Conservation (phyloP, 2,797 vertebrate species). For the Manis pentadactyla region DNA sequence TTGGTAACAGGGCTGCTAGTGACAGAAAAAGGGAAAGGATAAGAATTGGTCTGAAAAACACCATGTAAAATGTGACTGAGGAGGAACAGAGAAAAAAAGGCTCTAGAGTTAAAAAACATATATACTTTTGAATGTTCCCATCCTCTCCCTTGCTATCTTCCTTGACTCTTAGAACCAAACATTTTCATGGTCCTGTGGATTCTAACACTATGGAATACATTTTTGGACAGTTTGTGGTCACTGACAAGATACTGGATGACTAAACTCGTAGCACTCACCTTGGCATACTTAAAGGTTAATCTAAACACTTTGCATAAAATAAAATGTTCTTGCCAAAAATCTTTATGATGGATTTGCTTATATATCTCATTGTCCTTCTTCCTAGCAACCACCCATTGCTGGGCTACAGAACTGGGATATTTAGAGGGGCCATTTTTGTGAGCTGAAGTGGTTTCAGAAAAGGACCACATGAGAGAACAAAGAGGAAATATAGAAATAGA, state of each 20-base stretch:
- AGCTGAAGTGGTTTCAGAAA: neutral
- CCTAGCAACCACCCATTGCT: neutral
- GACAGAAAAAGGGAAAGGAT: neutral
- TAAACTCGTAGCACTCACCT: constrained; percentile 2
- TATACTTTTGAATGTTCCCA: neutral
- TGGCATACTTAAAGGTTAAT: constrained; percentile 44
- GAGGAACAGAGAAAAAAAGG: neutral
- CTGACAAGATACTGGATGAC: neutral
- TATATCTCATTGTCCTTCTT: neutral
- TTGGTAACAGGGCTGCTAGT: neutral
- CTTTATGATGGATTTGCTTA: neutral
- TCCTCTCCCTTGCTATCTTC: neutral
- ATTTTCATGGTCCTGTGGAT: neutral
- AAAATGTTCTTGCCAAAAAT: constrained; percentile 56
- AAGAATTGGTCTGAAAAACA: neutral
- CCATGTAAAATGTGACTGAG: neutral
- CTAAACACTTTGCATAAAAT: constrained; percentile 43
- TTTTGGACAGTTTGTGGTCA: constrained; percentile 3
- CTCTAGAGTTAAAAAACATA: neutral
- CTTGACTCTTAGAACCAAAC: neutral
- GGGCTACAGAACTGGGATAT: neutral
- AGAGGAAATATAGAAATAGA: neutral
- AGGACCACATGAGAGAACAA: neutral
- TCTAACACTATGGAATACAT: neutral
- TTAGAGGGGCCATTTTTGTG: neutral